Evolutionary conservation across 1,140 invertebrate species (phyloP).

Genomic region (Ctenoplectra terminalis): DNA sequence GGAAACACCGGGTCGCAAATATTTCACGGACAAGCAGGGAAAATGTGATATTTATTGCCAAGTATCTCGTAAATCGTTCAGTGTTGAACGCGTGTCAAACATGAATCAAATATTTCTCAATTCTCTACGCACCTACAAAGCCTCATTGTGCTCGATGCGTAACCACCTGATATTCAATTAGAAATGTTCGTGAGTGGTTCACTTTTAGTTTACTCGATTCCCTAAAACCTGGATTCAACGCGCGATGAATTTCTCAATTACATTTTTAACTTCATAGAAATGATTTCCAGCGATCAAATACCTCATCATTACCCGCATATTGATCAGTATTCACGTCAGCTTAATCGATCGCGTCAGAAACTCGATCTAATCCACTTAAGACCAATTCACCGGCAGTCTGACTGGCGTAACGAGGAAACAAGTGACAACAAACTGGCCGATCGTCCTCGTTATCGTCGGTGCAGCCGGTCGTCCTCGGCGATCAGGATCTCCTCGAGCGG

Average conservation of each 20-base stretch:
- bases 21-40: conserved; percentile 2
- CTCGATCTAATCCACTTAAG: conserved; percentile 44
- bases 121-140: neutral
- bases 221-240: neutral
- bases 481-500: conserved; percentile 38
- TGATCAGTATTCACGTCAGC: neutral
- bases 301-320: neutral
- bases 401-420: conserved; percentile 20
- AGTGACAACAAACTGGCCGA: conserved; percentile 12
- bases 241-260: neutral
- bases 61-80: conserved; percentile 23
- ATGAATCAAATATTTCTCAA: conserved; percentile 21
- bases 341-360: conserved; percentile 42
- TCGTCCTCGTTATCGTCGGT: conserved; percentile 45
- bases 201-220: neutral
- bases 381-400: conserved; percentile 35
- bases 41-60: conserved; percentile 6
- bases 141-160: conserved; percentile 23
- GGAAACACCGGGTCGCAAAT: neutral
- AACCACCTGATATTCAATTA: conserved; percentile 16
- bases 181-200: too few relatives aligned
- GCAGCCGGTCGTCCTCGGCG: conserved; percentile 37
- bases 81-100: neutral
- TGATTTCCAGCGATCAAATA: conserved; percentile 9
- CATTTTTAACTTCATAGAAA: neutral